phyloP scores from a whole-genome alignment of 1,140 invertebrate genomes.

The Bombus haemorrhoidalis region DNA sequence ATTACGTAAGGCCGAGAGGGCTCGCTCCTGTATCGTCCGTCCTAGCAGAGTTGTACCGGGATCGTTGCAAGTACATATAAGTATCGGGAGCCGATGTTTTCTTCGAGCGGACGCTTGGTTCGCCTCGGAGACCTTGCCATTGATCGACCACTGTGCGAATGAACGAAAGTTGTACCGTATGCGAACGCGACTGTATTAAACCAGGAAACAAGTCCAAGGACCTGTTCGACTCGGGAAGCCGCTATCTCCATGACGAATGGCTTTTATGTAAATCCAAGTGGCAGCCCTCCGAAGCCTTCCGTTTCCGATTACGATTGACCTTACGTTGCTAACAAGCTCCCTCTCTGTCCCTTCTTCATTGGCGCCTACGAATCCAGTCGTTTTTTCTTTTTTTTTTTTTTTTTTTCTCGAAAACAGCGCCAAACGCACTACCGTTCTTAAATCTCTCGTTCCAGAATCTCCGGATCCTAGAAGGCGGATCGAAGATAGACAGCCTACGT shows the following conservation, averaged over 20 bases:
- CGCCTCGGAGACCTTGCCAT: conserved; percentile 38
- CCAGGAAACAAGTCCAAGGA: conserved; percentile 61
- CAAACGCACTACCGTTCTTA: background rate
- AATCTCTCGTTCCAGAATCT: too few species aligned
- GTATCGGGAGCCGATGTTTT: background rate
- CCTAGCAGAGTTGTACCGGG: too few species aligned
- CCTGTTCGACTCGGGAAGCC: conserved; percentile 31
- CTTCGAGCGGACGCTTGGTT: background rate
- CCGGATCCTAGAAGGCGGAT: background rate
- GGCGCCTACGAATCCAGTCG: background rate
- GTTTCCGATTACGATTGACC: conserved; percentile 44
- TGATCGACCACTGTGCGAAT: conserved; percentile 51
- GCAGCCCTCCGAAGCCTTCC: conserved; percentile 26
- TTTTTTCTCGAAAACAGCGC: background rate
- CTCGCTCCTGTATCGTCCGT: too few species aligned
- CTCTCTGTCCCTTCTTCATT: background rate
- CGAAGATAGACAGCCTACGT: background rate
- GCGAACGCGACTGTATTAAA: background rate
- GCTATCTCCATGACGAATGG: conserved; percentile 53
- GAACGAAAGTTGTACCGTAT: conserved; percentile 47
- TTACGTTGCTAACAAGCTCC: conserved; percentile 5
- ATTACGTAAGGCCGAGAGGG: background rate
- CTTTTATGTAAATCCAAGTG: conserved; percentile 53
- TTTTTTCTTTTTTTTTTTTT: too few species aligned
- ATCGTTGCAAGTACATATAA: background rate